phyloP scores from a whole-genome alignment of 2,888 invertebrate species.

The Lathronympha strigana region DNA sequence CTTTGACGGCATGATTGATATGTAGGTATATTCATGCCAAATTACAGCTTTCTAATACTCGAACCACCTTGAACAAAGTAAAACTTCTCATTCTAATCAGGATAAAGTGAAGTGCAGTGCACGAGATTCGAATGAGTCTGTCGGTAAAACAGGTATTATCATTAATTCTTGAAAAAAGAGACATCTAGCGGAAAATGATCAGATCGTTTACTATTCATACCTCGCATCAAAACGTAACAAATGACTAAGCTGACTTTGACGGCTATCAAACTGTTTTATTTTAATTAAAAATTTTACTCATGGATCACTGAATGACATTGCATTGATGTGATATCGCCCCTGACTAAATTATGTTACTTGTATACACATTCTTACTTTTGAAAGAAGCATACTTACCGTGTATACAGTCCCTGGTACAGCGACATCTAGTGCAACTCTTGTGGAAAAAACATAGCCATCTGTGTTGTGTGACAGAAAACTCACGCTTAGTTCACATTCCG shows the following conservation, averaged over 20 bases:
- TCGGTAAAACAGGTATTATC: constrained; percentile 25
- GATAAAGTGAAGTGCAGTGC: neutral
- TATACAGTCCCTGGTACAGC: neutral
- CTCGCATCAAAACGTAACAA: neutral
- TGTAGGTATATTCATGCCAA: too few relatives aligned
- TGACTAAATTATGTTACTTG: neutral
- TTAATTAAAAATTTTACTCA: neutral
- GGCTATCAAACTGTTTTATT: neutral
- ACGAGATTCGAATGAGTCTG: constrained; percentile 15
- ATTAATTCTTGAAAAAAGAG: neutral
- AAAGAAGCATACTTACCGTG: neutral
- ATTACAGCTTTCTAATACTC: too few relatives aligned
- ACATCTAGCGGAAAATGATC: constrained; percentile 8
- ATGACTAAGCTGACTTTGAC: neutral
- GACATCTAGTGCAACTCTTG: constrained; percentile 9
- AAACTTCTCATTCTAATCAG: too few relatives aligned
- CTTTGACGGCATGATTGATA: too few relatives aligned
- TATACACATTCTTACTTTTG: neutral
- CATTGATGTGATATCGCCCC: too few relatives aligned
- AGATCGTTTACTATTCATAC: neutral
- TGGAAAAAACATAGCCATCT: constrained; percentile 53
- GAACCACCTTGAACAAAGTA: too few relatives aligned
- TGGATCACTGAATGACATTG: neutral
- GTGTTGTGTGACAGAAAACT: constrained; percentile 46
- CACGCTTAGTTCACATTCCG: constrained; percentile 58